Percentiles rank a stretch among this genome's conserved stretches.
These are phyloP conservation scores for Andrena hattorfiana DNA, from an alignment of 2,888 invertebrate genomes.

Conservation along the genomic window DNA sequence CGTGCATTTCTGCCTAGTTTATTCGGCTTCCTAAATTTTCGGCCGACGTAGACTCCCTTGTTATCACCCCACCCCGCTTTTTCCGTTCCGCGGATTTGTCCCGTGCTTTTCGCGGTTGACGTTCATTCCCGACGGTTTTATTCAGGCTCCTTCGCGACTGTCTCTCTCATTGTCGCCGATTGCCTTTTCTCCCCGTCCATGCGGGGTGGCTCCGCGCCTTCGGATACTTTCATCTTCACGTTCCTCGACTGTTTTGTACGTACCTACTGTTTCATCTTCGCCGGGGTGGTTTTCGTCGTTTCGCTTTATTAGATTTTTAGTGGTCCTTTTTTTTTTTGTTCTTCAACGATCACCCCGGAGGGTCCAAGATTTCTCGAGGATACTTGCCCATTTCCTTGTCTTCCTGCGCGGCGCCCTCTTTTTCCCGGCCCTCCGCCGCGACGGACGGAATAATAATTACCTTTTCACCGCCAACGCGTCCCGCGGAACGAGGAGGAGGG, in stretches of 20 bases:
- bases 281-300: background rate
- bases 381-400: slow-evolving; percentile 31
- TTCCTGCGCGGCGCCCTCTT: background rate
- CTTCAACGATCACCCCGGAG: background rate
- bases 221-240: background rate
- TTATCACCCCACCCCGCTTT: slow-evolving; percentile 16
- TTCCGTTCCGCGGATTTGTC: slow-evolving; percentile 14
- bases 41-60: slow-evolving; percentile 3
- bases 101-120: background rate
- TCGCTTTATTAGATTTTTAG: slow-evolving; percentile 4
- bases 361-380: slow-evolving; percentile 7
- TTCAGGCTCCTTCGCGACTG: slow-evolving; percentile 18
- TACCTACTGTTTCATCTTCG: background rate
- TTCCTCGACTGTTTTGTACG: background rate
- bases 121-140: slow-evolving; percentile 25
- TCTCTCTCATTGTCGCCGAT: slow-evolving; percentile 33
- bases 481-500: slow-evolving; percentile 59
- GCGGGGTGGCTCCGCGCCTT: background rate
- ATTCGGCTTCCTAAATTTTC: slow-evolving; percentile 56
- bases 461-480: slow-evolving; percentile 65
- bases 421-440: slow-evolving; percentile 6
- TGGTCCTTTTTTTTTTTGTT: background rate
- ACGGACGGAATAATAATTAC: slow-evolving; percentile 72
- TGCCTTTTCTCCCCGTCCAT: background rate
- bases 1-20: slow-evolving; percentile 44